These are phyloP conservation scores for Mechanitis mazaeus DNA, from an alignment of 2,888 invertebrate genomes.

Conservation along the genomic window DNA sequence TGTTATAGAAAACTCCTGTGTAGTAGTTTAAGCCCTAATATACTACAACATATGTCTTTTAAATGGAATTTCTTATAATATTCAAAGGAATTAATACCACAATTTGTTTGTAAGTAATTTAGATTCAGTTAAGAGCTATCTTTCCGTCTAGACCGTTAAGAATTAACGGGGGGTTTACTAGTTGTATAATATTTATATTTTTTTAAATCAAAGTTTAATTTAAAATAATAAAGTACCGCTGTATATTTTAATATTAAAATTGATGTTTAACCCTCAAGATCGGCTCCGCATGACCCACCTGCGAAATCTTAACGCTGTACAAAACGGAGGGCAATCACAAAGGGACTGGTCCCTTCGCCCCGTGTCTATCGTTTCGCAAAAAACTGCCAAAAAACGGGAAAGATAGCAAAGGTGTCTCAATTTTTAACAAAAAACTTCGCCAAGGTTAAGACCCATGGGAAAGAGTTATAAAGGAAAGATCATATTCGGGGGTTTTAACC, in stretches of 20 bases:
- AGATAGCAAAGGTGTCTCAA: constrained; percentile 76
- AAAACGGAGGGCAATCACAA: constrained; percentile 47
- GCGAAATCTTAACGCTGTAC: constrained; percentile 53
- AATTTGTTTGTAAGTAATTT: too few relatives aligned
- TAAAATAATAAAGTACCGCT: neutral
- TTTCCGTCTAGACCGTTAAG: too few relatives aligned
- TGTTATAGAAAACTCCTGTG: too few relatives aligned
- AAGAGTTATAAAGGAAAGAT: constrained; percentile 68
- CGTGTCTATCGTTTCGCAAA: constrained; percentile 43
- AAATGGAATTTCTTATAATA: too few relatives aligned
- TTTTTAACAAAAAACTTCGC: constrained; percentile 64
- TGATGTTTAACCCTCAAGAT: constrained; percentile 26
- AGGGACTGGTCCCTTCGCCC: constrained; percentile 62
- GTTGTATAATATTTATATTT: too few relatives aligned
- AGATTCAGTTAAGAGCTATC: too few relatives aligned
- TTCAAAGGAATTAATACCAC: too few relatives aligned
- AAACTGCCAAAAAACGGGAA: constrained; percentile 63
- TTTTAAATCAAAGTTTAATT: neutral
- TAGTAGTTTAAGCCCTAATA: too few relatives aligned
- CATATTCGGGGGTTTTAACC: constrained; percentile 60
- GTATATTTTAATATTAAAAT: constrained; percentile 28
- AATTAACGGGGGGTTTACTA: too few relatives aligned
- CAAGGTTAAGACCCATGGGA: constrained; percentile 76
- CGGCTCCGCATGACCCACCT: constrained; percentile 64
- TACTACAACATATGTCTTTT: too few relatives aligned